phyloP scores from a whole-genome alignment of 1,140 invertebrate species.

The Halesus radiatus region DNA sequence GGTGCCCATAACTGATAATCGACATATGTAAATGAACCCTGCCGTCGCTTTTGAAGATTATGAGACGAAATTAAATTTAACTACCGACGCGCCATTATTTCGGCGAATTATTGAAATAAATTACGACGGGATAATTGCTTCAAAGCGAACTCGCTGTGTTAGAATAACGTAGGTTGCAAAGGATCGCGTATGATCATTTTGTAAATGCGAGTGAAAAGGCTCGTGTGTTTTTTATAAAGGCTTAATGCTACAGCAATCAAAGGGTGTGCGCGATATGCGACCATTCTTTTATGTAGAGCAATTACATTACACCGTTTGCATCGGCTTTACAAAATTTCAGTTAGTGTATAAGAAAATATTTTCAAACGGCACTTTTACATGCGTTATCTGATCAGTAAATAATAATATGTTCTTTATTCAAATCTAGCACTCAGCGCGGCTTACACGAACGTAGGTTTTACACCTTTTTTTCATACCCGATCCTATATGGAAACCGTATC shows the following conservation, averaged over 20 bases:
- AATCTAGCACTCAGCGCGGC: no score
- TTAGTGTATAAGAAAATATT: no score
- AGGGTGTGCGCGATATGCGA: neutral
- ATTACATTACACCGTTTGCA: no score
- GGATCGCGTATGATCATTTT: neutral
- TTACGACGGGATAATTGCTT: conserved; percentile 16
- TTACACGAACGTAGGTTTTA: no score
- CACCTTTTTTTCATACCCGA: no score
- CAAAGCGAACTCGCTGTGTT: conserved; percentile 15
- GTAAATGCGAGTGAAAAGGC: neutral
- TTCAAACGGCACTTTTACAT: no score
- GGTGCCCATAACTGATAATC: conserved; percentile 36
- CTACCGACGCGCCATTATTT: conserved; percentile 21
- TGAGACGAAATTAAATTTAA: conserved; percentile 35
- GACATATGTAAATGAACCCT: conserved; percentile 29
- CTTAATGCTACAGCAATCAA: neutral
- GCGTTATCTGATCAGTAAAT: no score
- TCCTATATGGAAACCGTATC: no score
- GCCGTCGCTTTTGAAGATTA: conserved; percentile 36
- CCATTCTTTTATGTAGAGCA: no score
- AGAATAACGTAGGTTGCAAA: conserved; percentile 16
- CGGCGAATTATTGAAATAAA: conserved; percentile 36
- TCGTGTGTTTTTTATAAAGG: neutral
- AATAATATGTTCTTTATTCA: no score
- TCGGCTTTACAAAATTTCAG: no score